Conservation (phyloP, 2,113 vertebrate species). For the Mohoua ochrocephala region DNA sequence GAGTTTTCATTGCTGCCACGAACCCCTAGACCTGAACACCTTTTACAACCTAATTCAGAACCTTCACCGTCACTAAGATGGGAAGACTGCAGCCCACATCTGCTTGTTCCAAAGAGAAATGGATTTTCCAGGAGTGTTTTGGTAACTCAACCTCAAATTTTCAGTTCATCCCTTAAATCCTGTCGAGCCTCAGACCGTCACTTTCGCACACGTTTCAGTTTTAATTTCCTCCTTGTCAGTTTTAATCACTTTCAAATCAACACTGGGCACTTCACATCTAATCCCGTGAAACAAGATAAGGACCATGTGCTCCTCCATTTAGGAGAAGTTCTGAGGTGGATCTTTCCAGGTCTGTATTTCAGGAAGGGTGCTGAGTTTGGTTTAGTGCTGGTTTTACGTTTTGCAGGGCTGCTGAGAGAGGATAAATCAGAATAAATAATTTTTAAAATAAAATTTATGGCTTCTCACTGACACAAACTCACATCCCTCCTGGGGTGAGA, state of each 20-base stretch:
- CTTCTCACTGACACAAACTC: background rate
- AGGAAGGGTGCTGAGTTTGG: background rate
- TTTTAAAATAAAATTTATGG: background rate
- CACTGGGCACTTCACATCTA: background rate
- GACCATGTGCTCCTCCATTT: background rate
- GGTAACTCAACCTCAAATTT: background rate
- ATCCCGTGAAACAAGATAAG: background rate
- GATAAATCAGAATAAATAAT: background rate
- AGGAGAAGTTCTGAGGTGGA: background rate
- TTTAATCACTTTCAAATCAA: background rate
- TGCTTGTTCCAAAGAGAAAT: background rate
- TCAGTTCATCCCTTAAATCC: background rate
- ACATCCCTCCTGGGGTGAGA: background rate
- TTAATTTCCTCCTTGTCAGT: background rate
- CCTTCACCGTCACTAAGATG: no score
- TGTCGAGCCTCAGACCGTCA: background rate
- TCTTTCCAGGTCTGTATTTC: background rate
- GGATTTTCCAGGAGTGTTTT: background rate
- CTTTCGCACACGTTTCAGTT: background rate
- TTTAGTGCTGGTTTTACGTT: background rate
- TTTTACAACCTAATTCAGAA: background rate
- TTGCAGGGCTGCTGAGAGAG: background rate
- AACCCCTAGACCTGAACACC: background rate
- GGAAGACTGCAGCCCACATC: background rate
- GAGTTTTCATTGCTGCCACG: background rate